These are phyloP conservation scores for Schizothorax lantsangensis DNA, from an alignment of 2,797 vertebrate species.

Conservation along the genomic window DNA sequence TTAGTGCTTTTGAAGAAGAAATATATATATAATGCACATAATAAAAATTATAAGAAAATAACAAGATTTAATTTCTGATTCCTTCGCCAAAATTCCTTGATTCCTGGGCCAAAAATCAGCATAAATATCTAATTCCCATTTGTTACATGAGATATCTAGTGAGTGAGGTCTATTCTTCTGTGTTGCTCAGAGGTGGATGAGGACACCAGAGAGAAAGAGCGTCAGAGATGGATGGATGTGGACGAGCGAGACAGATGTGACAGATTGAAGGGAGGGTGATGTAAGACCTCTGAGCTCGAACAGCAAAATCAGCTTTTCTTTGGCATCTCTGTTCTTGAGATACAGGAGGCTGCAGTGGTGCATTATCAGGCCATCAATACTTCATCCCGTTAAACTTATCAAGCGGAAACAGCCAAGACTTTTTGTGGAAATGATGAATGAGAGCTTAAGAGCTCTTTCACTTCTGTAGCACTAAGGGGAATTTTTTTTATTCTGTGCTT, in stretches of 20 bases:
- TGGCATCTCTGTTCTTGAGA: slow-evolving; percentile 17
- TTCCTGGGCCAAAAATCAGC: not conserved
- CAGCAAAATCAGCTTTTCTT: slow-evolving; percentile 27
- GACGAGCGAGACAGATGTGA: slow-evolving; percentile 21
- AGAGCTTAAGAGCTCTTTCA: slow-evolving; percentile 2
- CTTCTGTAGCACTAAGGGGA: not conserved
- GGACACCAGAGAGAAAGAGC: not conserved
- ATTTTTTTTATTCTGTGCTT: not conserved
- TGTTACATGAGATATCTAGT: not conserved
- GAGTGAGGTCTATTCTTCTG: not conserved
- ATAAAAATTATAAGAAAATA: too few species aligned
- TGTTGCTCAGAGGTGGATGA: not conserved
- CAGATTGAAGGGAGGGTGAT: slow-evolving; percentile 44
- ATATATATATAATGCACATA: too few species aligned
- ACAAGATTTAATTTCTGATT: not conserved
- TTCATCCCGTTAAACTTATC: slow-evolving; percentile 17
- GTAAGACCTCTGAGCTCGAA: slow-evolving; percentile 24
- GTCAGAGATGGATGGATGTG: slow-evolving; percentile 41
- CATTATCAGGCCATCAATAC: slow-evolving; percentile 18
- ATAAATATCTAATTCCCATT: not conserved
- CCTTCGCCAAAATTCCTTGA: not conserved
- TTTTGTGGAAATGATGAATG: slow-evolving; percentile 16
- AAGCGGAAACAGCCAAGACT: slow-evolving; percentile 12
- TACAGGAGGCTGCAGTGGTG: not conserved
- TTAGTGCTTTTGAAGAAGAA: not conserved